phyloP scores from a whole-genome alignment of 2,113 vertebrate species.

The Cnemophilus loriae region DNA sequence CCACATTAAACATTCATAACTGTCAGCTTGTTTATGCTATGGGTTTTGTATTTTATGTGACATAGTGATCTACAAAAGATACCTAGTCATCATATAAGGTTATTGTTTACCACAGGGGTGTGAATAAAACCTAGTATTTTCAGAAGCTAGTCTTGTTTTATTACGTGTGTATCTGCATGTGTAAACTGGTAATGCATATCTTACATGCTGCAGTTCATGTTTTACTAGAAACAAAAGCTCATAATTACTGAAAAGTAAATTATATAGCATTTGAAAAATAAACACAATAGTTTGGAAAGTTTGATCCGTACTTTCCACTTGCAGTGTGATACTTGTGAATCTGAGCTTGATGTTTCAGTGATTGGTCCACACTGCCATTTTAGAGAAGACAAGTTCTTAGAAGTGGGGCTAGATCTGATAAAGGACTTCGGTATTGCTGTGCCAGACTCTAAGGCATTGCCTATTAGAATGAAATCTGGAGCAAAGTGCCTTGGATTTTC shows the following conservation, averaged over 20 bases:
- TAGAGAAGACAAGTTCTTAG: neutral
- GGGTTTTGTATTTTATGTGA: conserved; percentile 76
- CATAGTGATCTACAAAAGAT: conserved; percentile 67
- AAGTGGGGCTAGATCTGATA: conserved; percentile 41
- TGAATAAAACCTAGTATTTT: conserved; percentile 81
- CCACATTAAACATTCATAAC: conserved; percentile 66
- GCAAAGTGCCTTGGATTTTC: neutral
- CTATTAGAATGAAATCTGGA: neutral
- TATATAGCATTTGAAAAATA: neutral
- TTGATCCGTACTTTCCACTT: neutral
- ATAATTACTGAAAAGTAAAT: neutral
- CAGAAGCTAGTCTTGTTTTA: conserved; percentile 69
- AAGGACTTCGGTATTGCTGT: conserved; percentile 6
- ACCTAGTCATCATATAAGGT: conserved; percentile 64
- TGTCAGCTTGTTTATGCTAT: conserved; percentile 75
- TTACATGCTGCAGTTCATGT: conserved; percentile 49
- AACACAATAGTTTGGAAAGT: neutral
- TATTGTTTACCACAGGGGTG: conserved; percentile 73
- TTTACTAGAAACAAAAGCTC: neutral
- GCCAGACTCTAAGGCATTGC: neutral
- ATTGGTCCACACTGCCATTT: neutral
- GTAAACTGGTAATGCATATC: conserved; percentile 2
- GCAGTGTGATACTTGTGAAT: neutral
- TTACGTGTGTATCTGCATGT: conserved; percentile 57
- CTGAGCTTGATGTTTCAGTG: neutral